These are phyloP conservation scores for Colletes latitarsis DNA, from an alignment of 1,140 invertebrate genomes.

Conservation along the genomic window DNA sequence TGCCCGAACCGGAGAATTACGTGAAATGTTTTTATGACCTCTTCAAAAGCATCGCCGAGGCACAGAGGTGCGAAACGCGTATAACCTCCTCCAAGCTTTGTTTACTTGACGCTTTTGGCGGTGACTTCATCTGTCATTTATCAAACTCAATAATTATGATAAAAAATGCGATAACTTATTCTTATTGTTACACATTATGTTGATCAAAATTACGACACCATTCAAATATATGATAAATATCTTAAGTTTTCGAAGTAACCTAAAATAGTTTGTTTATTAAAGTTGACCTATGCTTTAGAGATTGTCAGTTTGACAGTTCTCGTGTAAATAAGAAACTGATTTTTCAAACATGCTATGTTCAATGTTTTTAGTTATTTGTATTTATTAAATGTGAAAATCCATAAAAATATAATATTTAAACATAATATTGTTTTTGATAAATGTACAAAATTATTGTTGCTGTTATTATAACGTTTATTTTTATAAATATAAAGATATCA, in stretches of 20 bases:
- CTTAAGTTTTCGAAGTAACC: conserved; percentile 40
- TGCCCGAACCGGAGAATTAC: conserved; percentile 83
- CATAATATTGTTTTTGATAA: conserved; percentile 3
- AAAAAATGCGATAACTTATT: background rate
- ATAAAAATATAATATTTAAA: background rate
- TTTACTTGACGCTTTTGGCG: conserved; percentile 66
- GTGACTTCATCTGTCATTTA: conserved; percentile 46
- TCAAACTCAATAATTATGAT: conserved; percentile 21
- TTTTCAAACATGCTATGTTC: background rate
- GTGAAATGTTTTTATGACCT: conserved; percentile 83
- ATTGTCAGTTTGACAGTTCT: conserved; percentile 46
- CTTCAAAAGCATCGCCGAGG: conserved; percentile 82
- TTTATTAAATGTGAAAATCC: background rate
- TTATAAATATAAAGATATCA: background rate
- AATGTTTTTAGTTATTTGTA: background rate
- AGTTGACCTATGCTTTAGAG: background rate
- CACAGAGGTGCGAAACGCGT: conserved; percentile 81
- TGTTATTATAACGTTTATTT: background rate
- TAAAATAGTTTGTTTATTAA: conserved; percentile 50
- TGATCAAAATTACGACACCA: background rate
- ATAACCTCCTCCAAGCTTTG: conserved; percentile 74
- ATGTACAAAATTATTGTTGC: background rate
- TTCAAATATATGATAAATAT: conserved; percentile 8
- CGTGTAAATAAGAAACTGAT: background rate
- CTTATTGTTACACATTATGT: conserved; percentile 1